Percentiles rank a stretch among this genome's conserved stretches.
Conservation (phyloP, 2,113 vertebrate species). For the Ploceus nigricollis region DNA sequence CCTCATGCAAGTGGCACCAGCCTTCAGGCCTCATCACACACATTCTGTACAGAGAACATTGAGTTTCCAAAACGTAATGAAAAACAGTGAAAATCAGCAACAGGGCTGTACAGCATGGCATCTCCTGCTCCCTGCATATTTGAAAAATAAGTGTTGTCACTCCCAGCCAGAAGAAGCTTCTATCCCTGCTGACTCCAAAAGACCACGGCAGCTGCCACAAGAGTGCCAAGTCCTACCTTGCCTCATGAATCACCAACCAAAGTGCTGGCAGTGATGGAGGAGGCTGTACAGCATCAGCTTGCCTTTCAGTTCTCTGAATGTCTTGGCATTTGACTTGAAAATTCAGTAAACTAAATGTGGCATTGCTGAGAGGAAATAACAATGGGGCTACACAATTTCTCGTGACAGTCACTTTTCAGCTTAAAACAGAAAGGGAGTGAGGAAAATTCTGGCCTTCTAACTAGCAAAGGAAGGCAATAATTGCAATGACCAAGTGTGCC, state of each 20-base stretch:
- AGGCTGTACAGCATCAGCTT: not conserved
- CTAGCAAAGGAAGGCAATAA: not conserved
- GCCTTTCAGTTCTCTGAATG: not conserved
- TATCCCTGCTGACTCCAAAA: not conserved
- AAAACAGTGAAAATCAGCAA: not conserved
- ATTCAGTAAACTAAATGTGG: constrained; percentile 53
- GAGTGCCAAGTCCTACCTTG: not conserved
- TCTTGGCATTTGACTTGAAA: constrained; percentile 56
- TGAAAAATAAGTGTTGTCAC: not conserved
- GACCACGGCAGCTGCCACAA: not conserved
- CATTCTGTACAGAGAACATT: not conserved
- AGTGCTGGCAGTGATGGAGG: not conserved
- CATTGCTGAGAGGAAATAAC: constrained; percentile 49
- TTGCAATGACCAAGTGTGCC: not conserved
- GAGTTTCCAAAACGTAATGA: not conserved
- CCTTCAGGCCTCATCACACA: not conserved
- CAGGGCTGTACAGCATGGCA: not conserved
- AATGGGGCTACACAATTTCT: not conserved
- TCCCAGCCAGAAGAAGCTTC: not conserved
- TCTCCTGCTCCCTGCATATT: not conserved
- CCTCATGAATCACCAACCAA: not conserved
- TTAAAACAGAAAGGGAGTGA: not conserved
- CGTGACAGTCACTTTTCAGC: constrained; percentile 3
- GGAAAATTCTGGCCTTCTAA: not conserved
- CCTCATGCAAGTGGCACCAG: not conserved